phyloP scores from a whole-genome alignment of 1,140 invertebrate species.

The Chrysoperla carnea region DNA sequence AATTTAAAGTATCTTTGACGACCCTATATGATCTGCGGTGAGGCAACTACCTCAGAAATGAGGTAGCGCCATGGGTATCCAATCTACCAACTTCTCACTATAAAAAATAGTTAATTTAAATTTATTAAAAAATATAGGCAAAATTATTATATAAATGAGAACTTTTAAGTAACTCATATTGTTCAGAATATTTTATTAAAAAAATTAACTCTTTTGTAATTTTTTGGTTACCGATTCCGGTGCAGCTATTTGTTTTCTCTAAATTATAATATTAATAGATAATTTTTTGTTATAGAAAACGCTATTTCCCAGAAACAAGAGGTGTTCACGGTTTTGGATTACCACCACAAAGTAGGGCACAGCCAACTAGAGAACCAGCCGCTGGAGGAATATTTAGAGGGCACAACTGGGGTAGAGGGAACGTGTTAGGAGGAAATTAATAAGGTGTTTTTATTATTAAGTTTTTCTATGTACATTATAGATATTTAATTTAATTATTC shows the following conservation, averaged over 20 bases:
- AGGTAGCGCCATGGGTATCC: too few species aligned
- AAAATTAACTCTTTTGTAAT: too few species aligned
- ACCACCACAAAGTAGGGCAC: slow-evolving; percentile 27
- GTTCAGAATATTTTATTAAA: too few species aligned
- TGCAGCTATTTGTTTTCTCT: too few species aligned
- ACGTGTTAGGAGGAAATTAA: slow-evolving; percentile 40
- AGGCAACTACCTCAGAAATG: too few species aligned
- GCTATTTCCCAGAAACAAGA: slow-evolving; percentile 48
- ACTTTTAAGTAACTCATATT: too few species aligned
- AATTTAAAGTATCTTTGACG: background rate
- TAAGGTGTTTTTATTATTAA: background rate
- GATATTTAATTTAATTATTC: slow-evolving; percentile 2
- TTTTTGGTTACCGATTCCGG: too few species aligned
- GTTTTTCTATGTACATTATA: background rate
- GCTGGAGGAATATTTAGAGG: slow-evolving; percentile 29
- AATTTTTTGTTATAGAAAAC: slow-evolving; percentile 28
- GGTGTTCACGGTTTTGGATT: slow-evolving; percentile 45
- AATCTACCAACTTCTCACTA: too few species aligned
- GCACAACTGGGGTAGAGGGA: slow-evolving; percentile 56
- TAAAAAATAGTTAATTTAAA: too few species aligned
- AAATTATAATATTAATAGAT: background rate
- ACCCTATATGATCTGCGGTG: background rate
- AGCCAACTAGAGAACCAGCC: slow-evolving; percentile 11
- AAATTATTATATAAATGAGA: too few species aligned
- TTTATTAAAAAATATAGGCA: too few species aligned